Conservation (phyloP, 92 coral and sea anemone species). For the Blastomussa wellsi region DNA sequence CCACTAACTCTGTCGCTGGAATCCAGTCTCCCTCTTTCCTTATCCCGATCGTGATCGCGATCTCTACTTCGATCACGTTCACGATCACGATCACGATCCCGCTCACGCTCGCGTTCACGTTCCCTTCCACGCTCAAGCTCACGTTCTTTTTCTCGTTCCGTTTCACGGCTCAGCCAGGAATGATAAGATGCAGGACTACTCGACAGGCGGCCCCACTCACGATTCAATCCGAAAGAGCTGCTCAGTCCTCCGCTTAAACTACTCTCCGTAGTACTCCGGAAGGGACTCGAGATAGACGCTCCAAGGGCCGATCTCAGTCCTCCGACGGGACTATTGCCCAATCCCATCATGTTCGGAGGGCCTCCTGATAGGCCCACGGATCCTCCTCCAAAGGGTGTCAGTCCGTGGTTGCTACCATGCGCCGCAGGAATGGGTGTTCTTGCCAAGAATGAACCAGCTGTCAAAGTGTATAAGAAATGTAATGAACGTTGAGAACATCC, state of each 20-base stretch:
- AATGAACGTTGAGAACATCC: too few relatives aligned
- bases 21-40: constrained; percentile 47
- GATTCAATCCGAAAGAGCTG: constrained; percentile 53
- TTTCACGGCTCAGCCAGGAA: constrained; percentile 82
- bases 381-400: constrained; percentile 49
- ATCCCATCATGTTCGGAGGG: constrained; percentile 64
- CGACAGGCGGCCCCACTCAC: constrained; percentile 74
- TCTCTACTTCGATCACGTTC: constrained; percentile 58
- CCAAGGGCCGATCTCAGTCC: constrained; percentile 65
- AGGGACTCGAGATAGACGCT: constrained; percentile 51
- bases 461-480: background rate
- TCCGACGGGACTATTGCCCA: constrained; percentile 57
- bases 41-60: constrained; percentile 60
- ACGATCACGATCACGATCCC: constrained; percentile 75
- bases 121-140: constrained; percentile 55
- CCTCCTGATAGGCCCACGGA: constrained; percentile 57
- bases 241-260: constrained; percentile 52
- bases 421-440: constrained; percentile 59
- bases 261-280: constrained; percentile 57
- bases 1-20: constrained; percentile 21
- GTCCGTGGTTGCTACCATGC: constrained; percentile 62
- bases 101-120: constrained; percentile 60
- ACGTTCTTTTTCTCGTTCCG: constrained; percentile 58
- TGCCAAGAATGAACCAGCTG: constrained; percentile 56
- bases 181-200: constrained; percentile 58